phyloP scores from a whole-genome alignment of 1,140 invertebrate species.

The Trachymyrmex cornetzi region DNA sequence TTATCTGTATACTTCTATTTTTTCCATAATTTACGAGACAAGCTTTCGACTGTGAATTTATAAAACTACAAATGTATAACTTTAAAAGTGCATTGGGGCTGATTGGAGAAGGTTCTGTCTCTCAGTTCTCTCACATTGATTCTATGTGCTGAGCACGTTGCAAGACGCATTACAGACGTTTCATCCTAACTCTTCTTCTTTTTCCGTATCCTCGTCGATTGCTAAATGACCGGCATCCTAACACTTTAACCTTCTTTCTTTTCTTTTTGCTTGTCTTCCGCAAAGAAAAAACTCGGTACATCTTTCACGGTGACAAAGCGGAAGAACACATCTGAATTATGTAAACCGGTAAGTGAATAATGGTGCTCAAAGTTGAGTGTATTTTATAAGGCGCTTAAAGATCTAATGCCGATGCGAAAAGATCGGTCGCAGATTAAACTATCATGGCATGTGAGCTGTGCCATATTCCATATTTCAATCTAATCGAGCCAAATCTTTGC shows the following conservation, averaged over 20 bases:
- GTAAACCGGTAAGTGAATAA: conserved; percentile 75
- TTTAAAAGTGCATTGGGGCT: conserved; percentile 33
- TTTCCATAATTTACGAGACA: background rate
- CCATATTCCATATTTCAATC: conserved; percentile 19
- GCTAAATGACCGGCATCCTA: conserved; percentile 56
- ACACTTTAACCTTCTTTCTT: conserved; percentile 76
- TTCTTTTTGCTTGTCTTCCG: conserved; percentile 26
- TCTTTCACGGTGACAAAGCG: conserved; percentile 43
- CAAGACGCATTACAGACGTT: background rate
- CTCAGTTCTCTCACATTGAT: conserved; percentile 74
- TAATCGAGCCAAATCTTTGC: conserved; percentile 33
- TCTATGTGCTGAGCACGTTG: conserved; percentile 53
- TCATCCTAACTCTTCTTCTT: background rate
- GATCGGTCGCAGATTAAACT: conserved; percentile 27
- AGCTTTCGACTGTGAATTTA: background rate
- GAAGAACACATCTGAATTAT: conserved; percentile 82
- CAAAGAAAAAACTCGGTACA: background rate
- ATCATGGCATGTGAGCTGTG: background rate
- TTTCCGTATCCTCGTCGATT: conserved; percentile 10
- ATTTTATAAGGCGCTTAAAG: conserved; percentile 66
- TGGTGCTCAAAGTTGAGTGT: conserved; percentile 79
- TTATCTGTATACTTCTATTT: background rate
- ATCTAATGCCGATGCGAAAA: conserved; percentile 14
- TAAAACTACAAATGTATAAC: background rate
- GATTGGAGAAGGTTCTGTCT: conserved; percentile 76